phyloP scores from a whole-genome alignment of 2,888 invertebrate genomes.

The Dolichomitus sp. region DNA sequence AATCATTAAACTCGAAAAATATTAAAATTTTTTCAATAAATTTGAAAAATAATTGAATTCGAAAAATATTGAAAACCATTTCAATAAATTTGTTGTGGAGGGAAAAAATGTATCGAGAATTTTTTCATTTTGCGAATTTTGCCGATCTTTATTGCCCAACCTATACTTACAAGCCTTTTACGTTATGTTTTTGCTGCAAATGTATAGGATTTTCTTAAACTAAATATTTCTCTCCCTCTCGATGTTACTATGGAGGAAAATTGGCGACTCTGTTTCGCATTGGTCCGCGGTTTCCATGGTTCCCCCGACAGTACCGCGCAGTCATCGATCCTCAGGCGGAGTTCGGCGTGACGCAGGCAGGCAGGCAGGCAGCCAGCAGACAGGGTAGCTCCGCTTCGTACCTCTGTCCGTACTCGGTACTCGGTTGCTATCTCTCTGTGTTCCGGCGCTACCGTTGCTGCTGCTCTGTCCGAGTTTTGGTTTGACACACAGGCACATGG shows the following conservation, averaged over 20 bases:
- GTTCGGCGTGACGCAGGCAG: conserved; percentile 24
- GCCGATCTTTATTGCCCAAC: no score
- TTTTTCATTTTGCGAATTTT: no score
- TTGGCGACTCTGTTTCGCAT: conserved; percentile 70
- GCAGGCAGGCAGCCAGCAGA: not conserved
- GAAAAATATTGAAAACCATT: no score
- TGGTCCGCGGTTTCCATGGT: conserved; percentile 84
- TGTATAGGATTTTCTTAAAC: not conserved
- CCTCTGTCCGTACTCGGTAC: not conserved
- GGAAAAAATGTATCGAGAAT: no score
- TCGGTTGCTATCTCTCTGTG: not conserved
- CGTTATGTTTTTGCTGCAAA: no score
- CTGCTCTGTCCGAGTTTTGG: conserved; percentile 2
- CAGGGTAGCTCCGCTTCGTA: conserved; percentile 7
- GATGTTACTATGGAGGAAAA: conserved; percentile 53
- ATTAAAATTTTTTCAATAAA: no score
- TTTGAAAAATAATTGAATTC: no score
- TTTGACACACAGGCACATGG: not conserved
- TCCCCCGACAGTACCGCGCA: conserved; percentile 70
- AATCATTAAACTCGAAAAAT: no score
- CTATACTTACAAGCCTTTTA: no score
- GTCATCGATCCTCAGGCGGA: conserved; percentile 79
- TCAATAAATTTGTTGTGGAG: no score
- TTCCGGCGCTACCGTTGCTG: conserved; percentile 8
- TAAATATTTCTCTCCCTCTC: not conserved